Conservation (phyloP, 2,113 vertebrate genomes). For the Myotis davidii region DNA sequence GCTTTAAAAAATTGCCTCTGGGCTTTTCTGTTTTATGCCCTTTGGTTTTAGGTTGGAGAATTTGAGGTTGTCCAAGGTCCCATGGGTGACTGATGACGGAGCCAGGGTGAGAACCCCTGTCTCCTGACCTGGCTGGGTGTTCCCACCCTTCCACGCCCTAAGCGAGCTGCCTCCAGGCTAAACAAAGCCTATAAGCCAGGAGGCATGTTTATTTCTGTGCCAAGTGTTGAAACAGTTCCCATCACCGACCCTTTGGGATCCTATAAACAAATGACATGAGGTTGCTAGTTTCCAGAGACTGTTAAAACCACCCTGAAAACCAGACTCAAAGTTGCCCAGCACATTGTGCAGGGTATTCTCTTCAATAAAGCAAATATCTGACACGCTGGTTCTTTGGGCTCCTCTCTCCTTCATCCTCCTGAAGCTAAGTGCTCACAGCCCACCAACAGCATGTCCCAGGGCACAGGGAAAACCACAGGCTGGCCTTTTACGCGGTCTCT, state of each 20-base stretch:
- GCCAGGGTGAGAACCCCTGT: not conserved
- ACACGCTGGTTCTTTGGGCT: not conserved
- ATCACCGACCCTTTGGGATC: not conserved
- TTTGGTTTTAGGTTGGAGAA: not conserved
- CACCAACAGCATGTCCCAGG: not conserved
- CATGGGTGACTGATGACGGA: not conserved
- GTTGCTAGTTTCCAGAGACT: conserved; percentile 44
- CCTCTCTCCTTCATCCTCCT: not conserved
- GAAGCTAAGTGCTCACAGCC: not conserved
- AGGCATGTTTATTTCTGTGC: conserved; percentile 22
- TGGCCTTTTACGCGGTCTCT: not conserved
- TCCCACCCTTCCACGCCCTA: not conserved
- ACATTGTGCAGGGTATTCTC: not conserved
- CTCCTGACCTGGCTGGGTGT: not conserved
- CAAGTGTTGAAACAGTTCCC: not conserved
- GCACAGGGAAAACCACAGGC: not conserved
- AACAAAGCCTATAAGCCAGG: not conserved
- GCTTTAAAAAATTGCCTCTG: not conserved
- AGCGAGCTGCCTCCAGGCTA: not conserved
- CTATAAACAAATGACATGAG: conserved; percentile 27
- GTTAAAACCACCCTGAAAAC: not conserved
- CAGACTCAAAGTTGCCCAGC: not conserved
- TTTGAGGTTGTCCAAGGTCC: not conserved
- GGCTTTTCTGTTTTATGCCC: not conserved
- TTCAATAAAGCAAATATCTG: not conserved